A percentile compares a stretch with the other conserved stretches of the same genome.
Evolutionary conservation across 2,888 invertebrate genomes (phyloP).

Genomic region (Prosopocoilus inquinatus): DNA sequence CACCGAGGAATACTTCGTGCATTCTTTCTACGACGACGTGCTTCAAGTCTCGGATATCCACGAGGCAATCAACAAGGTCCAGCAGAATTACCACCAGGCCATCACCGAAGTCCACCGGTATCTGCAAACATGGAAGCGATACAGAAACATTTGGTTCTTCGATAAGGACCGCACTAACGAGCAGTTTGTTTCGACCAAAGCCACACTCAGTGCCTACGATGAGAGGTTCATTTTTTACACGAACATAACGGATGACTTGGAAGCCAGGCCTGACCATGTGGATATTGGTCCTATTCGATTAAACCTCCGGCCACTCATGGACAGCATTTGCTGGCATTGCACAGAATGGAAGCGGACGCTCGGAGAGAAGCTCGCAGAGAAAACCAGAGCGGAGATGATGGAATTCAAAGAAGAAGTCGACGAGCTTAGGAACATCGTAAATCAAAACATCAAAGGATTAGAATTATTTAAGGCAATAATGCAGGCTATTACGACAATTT

Average conservation of each 20-base stretch:
- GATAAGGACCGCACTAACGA: constrained; percentile 74
- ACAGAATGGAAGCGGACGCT: constrained; percentile 76
- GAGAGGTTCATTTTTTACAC: constrained; percentile 84
- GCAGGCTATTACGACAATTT: constrained; percentile 75
- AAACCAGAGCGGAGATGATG: constrained; percentile 67
- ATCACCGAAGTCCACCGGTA: constrained; percentile 66
- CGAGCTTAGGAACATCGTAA: constrained; percentile 60
- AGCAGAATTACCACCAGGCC: constrained; percentile 64
- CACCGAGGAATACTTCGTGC: constrained; percentile 60
- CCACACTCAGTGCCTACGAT: constrained; percentile 68
- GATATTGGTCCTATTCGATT: constrained; percentile 72
- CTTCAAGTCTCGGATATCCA: constrained; percentile 68
- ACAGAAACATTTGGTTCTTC: constrained; percentile 71
- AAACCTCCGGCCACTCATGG: constrained; percentile 69
- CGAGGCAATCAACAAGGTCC: constrained; percentile 64
- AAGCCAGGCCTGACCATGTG: constrained; percentile 56
- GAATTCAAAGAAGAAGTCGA: constrained; percentile 68
- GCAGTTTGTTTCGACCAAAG: constrained; percentile 69
- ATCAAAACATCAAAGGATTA: constrained; percentile 73
- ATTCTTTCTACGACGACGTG: constrained; percentile 80
- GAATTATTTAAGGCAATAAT: constrained; percentile 83
- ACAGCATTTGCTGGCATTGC: constrained; percentile 70
- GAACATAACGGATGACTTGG: constrained; percentile 60
- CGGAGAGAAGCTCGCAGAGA: constrained; percentile 65
- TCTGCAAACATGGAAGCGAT: constrained; percentile 67